A percentile compares a stretch with the other conserved stretches of the same genome.
These are phyloP conservation scores for Plecotus auritus DNA, from an alignment of 2,113 vertebrate species.

Conservation along the genomic window DNA sequence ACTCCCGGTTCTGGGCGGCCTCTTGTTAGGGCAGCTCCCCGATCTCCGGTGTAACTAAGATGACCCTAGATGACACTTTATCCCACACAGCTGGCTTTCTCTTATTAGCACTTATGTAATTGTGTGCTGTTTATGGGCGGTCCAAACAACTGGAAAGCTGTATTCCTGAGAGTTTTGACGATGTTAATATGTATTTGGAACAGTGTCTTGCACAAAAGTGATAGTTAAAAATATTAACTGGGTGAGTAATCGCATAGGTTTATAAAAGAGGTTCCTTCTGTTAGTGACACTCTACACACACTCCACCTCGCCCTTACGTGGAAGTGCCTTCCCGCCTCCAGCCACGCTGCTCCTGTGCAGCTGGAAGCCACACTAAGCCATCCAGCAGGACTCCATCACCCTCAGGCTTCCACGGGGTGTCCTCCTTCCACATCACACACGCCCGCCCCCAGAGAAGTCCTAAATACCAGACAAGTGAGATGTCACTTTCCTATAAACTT, in stretches of 20 bases:
- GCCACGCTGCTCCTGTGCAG: too few relatives aligned
- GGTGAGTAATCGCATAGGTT: neutral
- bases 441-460: constrained; percentile 35
- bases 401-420: neutral
- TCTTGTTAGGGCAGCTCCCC: neutral
- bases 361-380: too few relatives aligned
- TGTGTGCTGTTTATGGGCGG: neutral
- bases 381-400: neutral
- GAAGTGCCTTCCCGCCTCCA: too few relatives aligned
- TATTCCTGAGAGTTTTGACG: neutral
- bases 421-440: neutral
- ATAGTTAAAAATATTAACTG: neutral
- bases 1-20: neutral
- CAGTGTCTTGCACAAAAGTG: neutral
- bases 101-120: neutral
- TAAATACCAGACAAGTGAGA: constrained; percentile 24
- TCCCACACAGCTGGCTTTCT: neutral
- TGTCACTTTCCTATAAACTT: neutral
- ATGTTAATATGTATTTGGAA: neutral
- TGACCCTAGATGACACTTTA: neutral
- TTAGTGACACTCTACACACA: too few relatives aligned
- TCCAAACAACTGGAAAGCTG: neutral
- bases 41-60: neutral
- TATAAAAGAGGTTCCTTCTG: neutral
- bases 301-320: neutral